Base-by-base conservation (phyloP, 2,888 invertebrate genomes). In the Girardia tigrina region DNA sequence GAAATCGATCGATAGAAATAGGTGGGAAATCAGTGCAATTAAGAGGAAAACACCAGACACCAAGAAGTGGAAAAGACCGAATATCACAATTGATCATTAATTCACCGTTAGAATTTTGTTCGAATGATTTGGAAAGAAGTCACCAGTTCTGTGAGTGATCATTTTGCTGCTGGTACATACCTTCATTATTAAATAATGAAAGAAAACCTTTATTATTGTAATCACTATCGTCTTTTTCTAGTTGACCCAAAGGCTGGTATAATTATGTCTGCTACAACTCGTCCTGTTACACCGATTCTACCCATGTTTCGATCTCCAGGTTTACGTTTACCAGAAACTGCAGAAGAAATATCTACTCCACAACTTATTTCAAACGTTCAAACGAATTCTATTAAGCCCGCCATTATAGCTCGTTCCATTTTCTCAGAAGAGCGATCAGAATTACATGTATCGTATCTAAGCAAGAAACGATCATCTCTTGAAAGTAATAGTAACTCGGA, bases 381-480 rank as follows among this genome's bases (percentile, higher is more conserved):
- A 12, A 56, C n/a, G 23, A 23, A 56, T 56, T 56, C 56, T 6
- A 8, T 23, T 20, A 56, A n/a, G 4, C 4, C 56, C 23, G 56
- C 56, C 23, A 56, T 56, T 12, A 56, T 56, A 12, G n/a, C 56
- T 12, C 71, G 71, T n/a, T 26, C 27, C 14, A 26, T 28, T 4
- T 71, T 71, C 20, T 71, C 71, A 71, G 71, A 71, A 23, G 71
- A 71, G n/a, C 14, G 27, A 27, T 71, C 71, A 2, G 71, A 71
- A 71, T 29, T 71, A 12, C 71, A 71, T n/a, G 4, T 23, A 2
- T 71, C 71, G 14, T 71, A n/a, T 28, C 27, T 71, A 28, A 56
- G n/a, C 2, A 56, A 56, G n/a, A 56, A 56, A n/a, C 56, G 56
- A 56, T 56, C n/a, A 56, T 56, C 56, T 56, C n/a, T 56, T 4